Evolutionary conservation across 2,113 vertebrate genomes (phyloP).

Genomic region (Marcusenius ussheri): DNA sequence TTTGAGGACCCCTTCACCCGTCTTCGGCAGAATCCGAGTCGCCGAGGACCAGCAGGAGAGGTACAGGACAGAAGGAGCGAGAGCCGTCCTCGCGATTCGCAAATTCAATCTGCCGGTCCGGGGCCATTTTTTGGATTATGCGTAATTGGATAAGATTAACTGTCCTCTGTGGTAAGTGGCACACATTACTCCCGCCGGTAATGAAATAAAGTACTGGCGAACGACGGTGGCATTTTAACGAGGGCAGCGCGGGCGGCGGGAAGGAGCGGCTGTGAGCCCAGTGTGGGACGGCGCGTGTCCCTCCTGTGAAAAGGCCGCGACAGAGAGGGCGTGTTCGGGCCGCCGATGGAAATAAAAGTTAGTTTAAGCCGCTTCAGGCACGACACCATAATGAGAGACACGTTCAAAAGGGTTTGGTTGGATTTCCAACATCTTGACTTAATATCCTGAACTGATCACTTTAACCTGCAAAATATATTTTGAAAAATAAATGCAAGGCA

Average conservation of each 20-base stretch:
- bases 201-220: conserved; percentile 4
- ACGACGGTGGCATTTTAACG: conserved; percentile 11
- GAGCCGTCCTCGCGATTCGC: not conserved
- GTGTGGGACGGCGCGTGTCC: not conserved
- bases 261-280: not conserved
- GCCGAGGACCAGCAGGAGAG: not conserved
- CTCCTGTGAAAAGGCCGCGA: not conserved
- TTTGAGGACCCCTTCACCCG: not conserved
- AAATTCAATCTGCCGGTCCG: conserved; percentile 12
- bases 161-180: conserved; percentile 1
- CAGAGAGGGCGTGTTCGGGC: conserved; percentile 51
- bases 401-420: conserved; percentile 57
- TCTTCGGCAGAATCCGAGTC: not conserved
- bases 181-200: conserved; percentile 13
- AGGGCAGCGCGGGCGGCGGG: not conserved
- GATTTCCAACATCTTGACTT: conserved; percentile 75
- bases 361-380: conserved; percentile 49
- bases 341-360: conserved; percentile 52
- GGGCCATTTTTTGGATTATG: conserved; percentile 8
- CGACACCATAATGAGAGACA: conserved; percentile 58
- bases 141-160: conserved; percentile 23
- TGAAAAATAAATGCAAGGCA: conserved; percentile 64
- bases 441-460: conserved; percentile 76
- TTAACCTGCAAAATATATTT: conserved; percentile 72
- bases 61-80: not conserved